Evolutionary conservation across 2,113 vertebrate species (phyloP).

Genomic region (Alosa alosa): DNA sequence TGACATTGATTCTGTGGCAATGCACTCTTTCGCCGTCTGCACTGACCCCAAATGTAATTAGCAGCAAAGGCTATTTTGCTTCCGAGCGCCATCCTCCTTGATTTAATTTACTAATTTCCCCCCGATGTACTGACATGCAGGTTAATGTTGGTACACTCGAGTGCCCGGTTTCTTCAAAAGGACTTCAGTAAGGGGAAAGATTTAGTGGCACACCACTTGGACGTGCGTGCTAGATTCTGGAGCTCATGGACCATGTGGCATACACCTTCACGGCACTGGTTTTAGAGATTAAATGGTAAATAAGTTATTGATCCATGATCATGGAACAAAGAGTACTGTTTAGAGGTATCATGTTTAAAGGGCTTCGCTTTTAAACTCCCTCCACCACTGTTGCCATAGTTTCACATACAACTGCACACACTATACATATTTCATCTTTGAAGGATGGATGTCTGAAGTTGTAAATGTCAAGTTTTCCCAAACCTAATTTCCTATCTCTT

Average conservation of each 20-base stretch:
- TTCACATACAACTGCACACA: background rate
- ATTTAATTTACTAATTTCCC: conserved; percentile 37
- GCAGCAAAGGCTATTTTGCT: conserved; percentile 16
- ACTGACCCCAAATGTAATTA: conserved; percentile 30
- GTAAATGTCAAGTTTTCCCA: background rate
- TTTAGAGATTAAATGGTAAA: background rate
- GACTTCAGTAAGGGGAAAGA: background rate
- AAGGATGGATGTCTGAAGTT: background rate
- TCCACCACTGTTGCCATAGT: background rate
- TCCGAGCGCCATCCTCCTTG: conserved; percentile 17
- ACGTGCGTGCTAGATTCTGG: background rate
- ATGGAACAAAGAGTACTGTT: background rate
- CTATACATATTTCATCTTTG: background rate
- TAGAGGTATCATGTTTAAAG: background rate
- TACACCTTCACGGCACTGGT: background rate
- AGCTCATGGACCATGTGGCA: background rate
- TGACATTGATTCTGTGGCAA: background rate
- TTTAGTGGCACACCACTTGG: background rate
- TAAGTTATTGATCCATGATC: conserved; percentile 7
- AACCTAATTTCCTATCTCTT: background rate
- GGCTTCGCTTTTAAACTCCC: background rate
- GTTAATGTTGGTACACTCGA: background rate
- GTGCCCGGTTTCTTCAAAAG: background rate
- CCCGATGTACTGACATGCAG: conserved; percentile 10
- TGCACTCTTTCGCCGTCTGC: background rate